Conservation (phyloP, 2,797 vertebrate species). For the Spinus pinus region DNA sequence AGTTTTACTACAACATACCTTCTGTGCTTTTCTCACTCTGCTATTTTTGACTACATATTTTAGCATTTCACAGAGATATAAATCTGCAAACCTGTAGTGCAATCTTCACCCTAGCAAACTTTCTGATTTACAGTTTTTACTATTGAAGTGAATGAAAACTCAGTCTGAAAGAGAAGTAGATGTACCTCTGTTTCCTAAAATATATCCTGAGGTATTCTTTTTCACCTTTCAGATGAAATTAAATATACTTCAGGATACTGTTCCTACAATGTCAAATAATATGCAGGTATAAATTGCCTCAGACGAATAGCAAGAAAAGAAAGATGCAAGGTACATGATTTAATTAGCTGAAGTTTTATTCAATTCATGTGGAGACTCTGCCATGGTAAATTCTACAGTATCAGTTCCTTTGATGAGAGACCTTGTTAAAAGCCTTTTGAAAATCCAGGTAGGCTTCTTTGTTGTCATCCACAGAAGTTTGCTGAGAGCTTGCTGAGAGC, state of each 20-base stretch:
- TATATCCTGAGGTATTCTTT: not conserved
- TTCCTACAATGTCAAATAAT: not conserved
- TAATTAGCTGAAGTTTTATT: slow-evolving; percentile 18
- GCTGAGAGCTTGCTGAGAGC: not conserved
- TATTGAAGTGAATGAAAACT: not conserved
- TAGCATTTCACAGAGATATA: not conserved
- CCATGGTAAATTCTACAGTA: not conserved
- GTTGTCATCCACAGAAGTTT: not conserved
- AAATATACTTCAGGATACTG: not conserved
- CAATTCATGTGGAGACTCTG: not conserved
- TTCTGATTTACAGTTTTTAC: slow-evolving; percentile 3
- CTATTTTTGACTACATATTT: slow-evolving; percentile 17
- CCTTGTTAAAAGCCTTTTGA: not conserved
- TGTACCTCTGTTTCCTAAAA: not conserved
- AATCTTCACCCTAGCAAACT: not conserved
- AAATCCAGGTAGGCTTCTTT: not conserved
- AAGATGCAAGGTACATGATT: not conserved
- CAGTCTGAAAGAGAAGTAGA: not conserved
- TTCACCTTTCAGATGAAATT: not conserved
- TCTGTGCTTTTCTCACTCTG: slow-evolving; percentile 11
- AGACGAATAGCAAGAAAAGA: not conserved
- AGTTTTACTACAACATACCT: slow-evolving; percentile 23
- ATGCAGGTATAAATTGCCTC: not conserved
- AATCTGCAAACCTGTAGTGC: not conserved
- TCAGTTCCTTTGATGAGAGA: not conserved